phyloP scores from a whole-genome alignment of 2,888 invertebrate species.

The Scrobipalpa costella region DNA sequence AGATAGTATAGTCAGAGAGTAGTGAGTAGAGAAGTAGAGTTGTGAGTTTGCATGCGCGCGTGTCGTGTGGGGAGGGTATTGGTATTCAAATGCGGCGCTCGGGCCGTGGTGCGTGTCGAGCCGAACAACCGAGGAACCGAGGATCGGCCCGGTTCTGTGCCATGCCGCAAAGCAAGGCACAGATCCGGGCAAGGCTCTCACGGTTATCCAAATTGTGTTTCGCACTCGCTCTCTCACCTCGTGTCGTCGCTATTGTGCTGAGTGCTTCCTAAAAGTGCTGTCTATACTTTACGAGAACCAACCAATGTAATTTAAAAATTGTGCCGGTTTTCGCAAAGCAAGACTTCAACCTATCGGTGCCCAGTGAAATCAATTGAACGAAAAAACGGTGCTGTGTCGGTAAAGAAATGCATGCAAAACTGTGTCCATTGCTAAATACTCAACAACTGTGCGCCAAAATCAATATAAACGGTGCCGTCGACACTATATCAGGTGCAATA shows the following conservation, averaged over 20 bases:
- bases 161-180: neutral
- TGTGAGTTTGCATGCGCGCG: slow-evolving; percentile 80
- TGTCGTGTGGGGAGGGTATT: slow-evolving; percentile 82
- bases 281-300: slow-evolving; percentile 57
- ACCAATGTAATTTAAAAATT: slow-evolving; percentile 24
- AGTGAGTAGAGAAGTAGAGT: slow-evolving; percentile 76
- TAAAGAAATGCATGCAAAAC: slow-evolving; percentile 80
- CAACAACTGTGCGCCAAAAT: slow-evolving; percentile 81
- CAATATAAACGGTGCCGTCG: slow-evolving; percentile 80
- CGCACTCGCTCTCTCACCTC: slow-evolving; percentile 80
- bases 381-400: slow-evolving; percentile 77
- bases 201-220: slow-evolving; percentile 44
- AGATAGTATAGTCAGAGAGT: slow-evolving; percentile 64
- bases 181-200: slow-evolving; percentile 33
- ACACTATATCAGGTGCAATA: slow-evolving; percentile 78
- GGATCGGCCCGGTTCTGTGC: slow-evolving; percentile 28
- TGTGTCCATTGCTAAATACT: slow-evolving; percentile 81
- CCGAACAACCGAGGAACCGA: slow-evolving; percentile 37
- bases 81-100: slow-evolving; percentile 87
- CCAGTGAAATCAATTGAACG: slow-evolving; percentile 77
- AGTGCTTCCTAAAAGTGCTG: slow-evolving; percentile 78
- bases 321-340: slow-evolving; percentile 52
- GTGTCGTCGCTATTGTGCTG: slow-evolving; percentile 78
- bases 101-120: slow-evolving; percentile 71
- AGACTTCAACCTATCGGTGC: slow-evolving; percentile 75